Conservation (phyloP, 2,888 invertebrate genomes). For the Caenorhabditis parvicauda region DNA sequence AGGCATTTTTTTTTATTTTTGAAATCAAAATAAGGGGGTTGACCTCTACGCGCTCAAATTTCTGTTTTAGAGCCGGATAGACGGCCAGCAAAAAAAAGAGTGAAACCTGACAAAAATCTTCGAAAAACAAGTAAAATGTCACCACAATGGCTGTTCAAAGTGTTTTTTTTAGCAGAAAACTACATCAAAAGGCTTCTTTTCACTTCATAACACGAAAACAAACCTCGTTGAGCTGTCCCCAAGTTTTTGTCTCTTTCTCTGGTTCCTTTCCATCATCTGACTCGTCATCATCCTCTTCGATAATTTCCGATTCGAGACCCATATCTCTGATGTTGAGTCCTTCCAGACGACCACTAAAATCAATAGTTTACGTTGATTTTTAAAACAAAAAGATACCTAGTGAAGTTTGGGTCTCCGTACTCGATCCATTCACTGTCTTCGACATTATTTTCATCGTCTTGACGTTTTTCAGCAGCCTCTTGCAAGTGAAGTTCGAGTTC, state of each 20-base stretch:
- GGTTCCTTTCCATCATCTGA: constrained; percentile 36
- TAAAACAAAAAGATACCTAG: no score
- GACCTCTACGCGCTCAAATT: background rate
- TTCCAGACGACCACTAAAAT: constrained; percentile 27
- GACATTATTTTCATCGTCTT: constrained; percentile 16
- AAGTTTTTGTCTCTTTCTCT: constrained; percentile 30
- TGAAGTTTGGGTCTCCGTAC: constrained; percentile 36
- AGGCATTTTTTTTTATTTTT: background rate
- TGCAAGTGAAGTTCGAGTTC: constrained; percentile 32
- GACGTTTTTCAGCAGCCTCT: constrained; percentile 24
- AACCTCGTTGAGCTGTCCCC: constrained; percentile 27
- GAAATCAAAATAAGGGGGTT: no score
- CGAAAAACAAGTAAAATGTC: background rate
- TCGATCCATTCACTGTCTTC: constrained; percentile 53
- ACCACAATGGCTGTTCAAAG: no score
- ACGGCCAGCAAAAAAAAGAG: background rate
- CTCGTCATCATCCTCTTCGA: constrained; percentile 32
- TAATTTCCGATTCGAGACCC: constrained; percentile 36
- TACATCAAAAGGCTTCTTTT: background rate
- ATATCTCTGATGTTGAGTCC: constrained; percentile 47
- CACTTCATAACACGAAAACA: background rate
- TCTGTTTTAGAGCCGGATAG: no score
- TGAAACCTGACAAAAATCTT: background rate
- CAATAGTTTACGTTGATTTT: background rate
- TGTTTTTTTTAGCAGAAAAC: no score